phyloP scores from a whole-genome alignment of 2,888 invertebrate genomes.

The Fabriciana adippe region DNA sequence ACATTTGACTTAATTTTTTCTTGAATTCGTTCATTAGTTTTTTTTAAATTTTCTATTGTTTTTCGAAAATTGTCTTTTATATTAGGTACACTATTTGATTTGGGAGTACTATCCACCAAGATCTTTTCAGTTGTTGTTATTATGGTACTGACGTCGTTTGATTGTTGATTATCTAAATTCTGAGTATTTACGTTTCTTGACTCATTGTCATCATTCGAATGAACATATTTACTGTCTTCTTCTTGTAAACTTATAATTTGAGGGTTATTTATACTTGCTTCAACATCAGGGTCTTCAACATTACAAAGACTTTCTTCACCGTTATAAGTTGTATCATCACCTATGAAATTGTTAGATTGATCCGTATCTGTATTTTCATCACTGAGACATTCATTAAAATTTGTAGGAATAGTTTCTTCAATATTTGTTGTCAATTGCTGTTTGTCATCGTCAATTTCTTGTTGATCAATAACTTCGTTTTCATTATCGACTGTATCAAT shows the following conservation, averaged over 20 bases:
- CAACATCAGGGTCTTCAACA: constrained; percentile 16
- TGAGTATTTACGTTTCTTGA: neutral
- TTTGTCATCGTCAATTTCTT: neutral
- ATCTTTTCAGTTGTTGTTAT: constrained; percentile 7
- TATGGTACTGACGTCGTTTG: neutral
- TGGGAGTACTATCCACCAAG: neutral
- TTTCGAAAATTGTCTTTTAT: constrained; percentile 49
- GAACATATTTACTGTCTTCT: neutral
- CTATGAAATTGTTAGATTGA: neutral
- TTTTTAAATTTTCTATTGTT: constrained; percentile 49
- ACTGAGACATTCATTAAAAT: neutral
- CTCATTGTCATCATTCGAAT: neutral
- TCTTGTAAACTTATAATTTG: neutral
- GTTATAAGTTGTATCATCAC: neutral
- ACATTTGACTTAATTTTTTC: constrained; percentile 33
- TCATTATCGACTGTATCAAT: neutral
- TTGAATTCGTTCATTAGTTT: constrained; percentile 35
- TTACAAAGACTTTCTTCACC: constrained; percentile 6
- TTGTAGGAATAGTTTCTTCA: constrained; percentile 6
- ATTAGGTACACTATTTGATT: constrained; percentile 42
- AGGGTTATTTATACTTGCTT: constrained; percentile 9
- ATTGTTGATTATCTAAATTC: neutral
- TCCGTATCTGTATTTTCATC: neutral
- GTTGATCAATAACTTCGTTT: neutral
- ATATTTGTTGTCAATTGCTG: neutral